Percentiles rank a stretch among this genome's conserved stretches.
phyloP scores from a whole-genome alignment of 2,797 vertebrate species.

The Cercopithecus neglectus region DNA sequence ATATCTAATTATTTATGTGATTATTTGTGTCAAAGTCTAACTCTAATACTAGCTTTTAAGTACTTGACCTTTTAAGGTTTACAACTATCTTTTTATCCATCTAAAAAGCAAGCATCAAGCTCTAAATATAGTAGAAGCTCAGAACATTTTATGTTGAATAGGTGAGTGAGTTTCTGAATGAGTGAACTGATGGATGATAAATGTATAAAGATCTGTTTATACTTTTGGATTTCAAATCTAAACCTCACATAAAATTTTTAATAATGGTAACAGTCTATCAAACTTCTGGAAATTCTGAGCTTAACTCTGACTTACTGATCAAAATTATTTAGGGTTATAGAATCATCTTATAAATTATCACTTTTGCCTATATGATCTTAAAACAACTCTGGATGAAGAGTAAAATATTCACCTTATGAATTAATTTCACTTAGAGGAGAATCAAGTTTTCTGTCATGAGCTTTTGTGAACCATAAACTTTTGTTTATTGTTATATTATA shows the following conservation, averaged over 20 bases:
- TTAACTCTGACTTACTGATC: not conserved
- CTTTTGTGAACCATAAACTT: not conserved
- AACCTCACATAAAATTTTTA: constrained; percentile 34
- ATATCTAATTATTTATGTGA: not conserved
- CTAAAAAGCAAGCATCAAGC: not conserved
- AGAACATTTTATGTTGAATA: not conserved
- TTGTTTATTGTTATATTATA: not conserved
- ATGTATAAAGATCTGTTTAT: not conserved
- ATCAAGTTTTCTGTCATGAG: not conserved
- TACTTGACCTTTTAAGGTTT: not conserved
- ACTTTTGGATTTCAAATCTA: not conserved
- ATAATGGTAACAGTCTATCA: not conserved
- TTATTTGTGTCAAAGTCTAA: not conserved
- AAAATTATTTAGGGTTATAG: not conserved
- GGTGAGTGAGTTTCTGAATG: not conserved
- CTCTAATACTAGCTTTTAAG: not conserved
- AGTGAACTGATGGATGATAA: not conserved
- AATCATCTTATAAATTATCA: constrained; percentile 12
- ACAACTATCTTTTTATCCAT: not conserved
- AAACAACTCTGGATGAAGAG: not conserved
- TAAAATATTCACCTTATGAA: not conserved
- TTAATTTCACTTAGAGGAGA: not conserved
- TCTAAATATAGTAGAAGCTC: not conserved
- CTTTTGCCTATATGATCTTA: not conserved
- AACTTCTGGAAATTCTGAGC: not conserved